Percentiles rank a stretch among this genome's conserved stretches.
These are phyloP conservation scores for Paragorgia papillata DNA, from an alignment of 92 coral and sea anemone species.

Conservation along the genomic window DNA sequence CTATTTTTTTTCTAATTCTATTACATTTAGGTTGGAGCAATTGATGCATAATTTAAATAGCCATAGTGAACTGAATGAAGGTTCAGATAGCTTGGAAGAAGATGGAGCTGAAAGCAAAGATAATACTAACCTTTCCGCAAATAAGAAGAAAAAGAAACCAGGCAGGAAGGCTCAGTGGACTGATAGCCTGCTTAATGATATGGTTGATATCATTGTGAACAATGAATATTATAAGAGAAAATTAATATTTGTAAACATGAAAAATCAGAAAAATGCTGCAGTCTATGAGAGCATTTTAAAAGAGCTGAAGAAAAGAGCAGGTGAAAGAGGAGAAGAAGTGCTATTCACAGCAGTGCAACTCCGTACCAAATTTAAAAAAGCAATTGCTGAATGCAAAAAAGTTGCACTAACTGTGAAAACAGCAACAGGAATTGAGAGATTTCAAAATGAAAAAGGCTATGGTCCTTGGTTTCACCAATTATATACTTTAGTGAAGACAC, in stretches of 20 bases:
- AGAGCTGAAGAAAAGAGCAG: slow-evolving; percentile 39
- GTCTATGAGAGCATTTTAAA: slow-evolving; percentile 36
- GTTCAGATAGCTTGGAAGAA: not conserved
- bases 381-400: slow-evolving; percentile 35
- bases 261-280: slow-evolving; percentile 16
- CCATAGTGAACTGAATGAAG: not conserved
- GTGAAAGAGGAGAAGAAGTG: slow-evolving; percentile 25
- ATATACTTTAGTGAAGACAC: slow-evolving; percentile 30
- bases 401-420: slow-evolving; percentile 43
- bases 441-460: slow-evolving; percentile 39
- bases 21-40: too few relatives aligned
- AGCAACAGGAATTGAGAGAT: slow-evolving; percentile 38
- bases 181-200: slow-evolving; percentile 4
- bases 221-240: too few relatives aligned
- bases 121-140: not conserved
- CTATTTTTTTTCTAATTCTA: not conserved
- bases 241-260: too few relatives aligned
- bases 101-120: not conserved
- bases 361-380: slow-evolving; percentile 44
- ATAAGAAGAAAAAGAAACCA: slow-evolving; percentile 7
- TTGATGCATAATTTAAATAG: too few relatives aligned
- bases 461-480: slow-evolving; percentile 40
- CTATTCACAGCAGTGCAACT: slow-evolving; percentile 44
- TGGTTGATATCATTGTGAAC: slow-evolving; percentile 21
- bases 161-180: slow-evolving; percentile 4